Evolutionary conservation across 2,113 vertebrate species (phyloP).

Genomic region (Pangasianodon hypophthalmus): DNA sequence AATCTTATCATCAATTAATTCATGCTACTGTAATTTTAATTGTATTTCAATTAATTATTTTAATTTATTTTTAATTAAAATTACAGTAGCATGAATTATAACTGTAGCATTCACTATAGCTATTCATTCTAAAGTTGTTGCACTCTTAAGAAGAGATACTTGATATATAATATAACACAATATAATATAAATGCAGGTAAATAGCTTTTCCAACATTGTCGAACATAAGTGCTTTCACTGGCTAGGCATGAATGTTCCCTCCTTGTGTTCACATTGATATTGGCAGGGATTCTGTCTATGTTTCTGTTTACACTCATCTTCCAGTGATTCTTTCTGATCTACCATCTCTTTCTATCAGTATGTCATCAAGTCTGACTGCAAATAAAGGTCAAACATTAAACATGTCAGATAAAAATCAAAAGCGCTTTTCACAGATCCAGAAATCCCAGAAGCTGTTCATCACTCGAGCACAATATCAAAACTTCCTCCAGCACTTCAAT

Average conservation of each 20-base stretch:
- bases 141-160: too few relatives aligned
- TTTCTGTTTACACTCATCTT: slow-evolving; percentile 5
- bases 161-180: too few relatives aligned
- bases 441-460: slow-evolving; percentile 6
- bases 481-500: slow-evolving; percentile 6
- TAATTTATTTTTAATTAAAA: background rate
- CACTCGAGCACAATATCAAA: background rate
- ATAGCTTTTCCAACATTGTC: background rate
- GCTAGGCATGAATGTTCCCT: background rate
- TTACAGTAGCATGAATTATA: too few relatives aligned
- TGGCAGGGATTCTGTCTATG: background rate
- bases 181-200: background rate
- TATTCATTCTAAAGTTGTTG: too few relatives aligned
- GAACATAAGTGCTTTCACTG: background rate
- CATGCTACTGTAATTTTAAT: too few relatives aligned
- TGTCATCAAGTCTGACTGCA: background rate
- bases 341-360: background rate
- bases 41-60: too few relatives aligned
- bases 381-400: slow-evolving; percentile 12
- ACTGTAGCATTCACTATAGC: too few relatives aligned
- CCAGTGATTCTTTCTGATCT: background rate
- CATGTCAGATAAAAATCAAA: slow-evolving; percentile 7
- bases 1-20: too few relatives aligned
- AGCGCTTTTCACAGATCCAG: background rate
- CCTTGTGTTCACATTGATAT: background rate